Base-by-base conservation (phyloP, 2,888 invertebrate species). In the Willowsia nigromaculata region DNA sequence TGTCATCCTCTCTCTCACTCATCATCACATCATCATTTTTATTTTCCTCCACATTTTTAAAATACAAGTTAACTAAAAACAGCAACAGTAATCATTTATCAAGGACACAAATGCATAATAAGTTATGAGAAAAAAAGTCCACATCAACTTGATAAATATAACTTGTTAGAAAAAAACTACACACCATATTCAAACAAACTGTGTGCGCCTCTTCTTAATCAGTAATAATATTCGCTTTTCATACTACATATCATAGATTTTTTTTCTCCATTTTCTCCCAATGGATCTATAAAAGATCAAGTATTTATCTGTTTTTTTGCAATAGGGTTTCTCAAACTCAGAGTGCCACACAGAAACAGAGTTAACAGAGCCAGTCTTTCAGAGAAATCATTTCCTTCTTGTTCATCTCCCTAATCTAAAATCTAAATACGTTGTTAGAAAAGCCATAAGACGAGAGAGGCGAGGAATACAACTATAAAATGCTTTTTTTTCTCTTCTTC, bases 1-100 rank as follows among this genome's bases (percentile, higher is more conserved):
- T 74, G 74, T 50, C 74, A 74, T 68, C 65, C 13, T 68, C 65
- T n/a, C n/a, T n/a, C n/a, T 68, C 65, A 7, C n/a, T 37, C 65
- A 68, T 9, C 65, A 68, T 68, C 65, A 68, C 37, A 18, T 37
- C 65, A 37, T 74, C 27, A 47, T 25, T 22, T 43, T 68, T 22
- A 18, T 43, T 43, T 25, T 27, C 13, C 25, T 40, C 30, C 6
- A 27, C 15, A 30, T 1, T 9, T 47, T 74, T 74, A 1, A 25
- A 11, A 65, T 18, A 18, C 22, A 50, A 74, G 15, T 11, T 27
- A 27, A 30, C 27, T 1, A 40, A 3, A 11, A 37, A 43, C 40
- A 30, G 37, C 65, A 13, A 18, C 18, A 71, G 11, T 74, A 40
- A 40, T 47, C 43, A 47, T 27, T 50, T 4, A 74, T 74, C 74